These are phyloP conservation scores for Temnothorax ravouxi DNA, from an alignment of 2,888 invertebrate species.

Conservation along the genomic window DNA sequence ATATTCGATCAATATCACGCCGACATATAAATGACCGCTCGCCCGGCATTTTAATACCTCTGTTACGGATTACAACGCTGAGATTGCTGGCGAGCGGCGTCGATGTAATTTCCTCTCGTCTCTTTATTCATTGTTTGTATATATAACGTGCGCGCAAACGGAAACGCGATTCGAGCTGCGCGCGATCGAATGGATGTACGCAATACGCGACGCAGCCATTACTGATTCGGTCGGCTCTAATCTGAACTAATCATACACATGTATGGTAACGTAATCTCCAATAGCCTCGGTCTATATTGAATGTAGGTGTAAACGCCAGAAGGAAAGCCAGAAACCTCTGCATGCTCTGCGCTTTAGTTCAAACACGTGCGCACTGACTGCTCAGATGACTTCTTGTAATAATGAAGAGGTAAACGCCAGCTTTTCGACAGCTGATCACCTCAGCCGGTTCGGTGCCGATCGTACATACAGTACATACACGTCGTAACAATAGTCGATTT, in stretches of 20 bases:
- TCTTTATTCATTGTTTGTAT: conserved; percentile 39
- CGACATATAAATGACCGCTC: neutral
- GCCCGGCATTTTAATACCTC: conserved; percentile 17
- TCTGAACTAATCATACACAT: conserved; percentile 51
- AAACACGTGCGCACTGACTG: conserved; percentile 28
- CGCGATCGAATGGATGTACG: conserved; percentile 5
- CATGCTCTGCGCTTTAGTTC: conserved; percentile 25
- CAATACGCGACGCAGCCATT: conserved; percentile 15
- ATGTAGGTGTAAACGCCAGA: conserved; percentile 30
- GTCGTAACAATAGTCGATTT: conserved; percentile 68
- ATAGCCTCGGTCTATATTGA: conserved; percentile 51
- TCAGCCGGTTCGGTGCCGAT: neutral
- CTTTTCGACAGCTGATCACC: neutral
- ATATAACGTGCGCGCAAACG: neutral
- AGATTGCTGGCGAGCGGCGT: conserved; percentile 21
- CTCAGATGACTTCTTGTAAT: conserved; percentile 48
- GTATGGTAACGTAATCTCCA: conserved; percentile 44
- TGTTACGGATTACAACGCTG: conserved; percentile 27
- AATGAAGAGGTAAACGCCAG: conserved; percentile 19
- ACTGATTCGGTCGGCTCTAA: conserved; percentile 30
- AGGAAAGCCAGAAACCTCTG: conserved; percentile 37
- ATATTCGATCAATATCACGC: conserved; percentile 26
- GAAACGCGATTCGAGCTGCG: neutral
- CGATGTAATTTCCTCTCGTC: conserved; percentile 33
- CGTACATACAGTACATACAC: conserved; percentile 30